These are phyloP conservation scores for Dreissena rostriformis DNA, from an alignment of 1,140 invertebrate genomes.

Conservation along the genomic window DNA sequence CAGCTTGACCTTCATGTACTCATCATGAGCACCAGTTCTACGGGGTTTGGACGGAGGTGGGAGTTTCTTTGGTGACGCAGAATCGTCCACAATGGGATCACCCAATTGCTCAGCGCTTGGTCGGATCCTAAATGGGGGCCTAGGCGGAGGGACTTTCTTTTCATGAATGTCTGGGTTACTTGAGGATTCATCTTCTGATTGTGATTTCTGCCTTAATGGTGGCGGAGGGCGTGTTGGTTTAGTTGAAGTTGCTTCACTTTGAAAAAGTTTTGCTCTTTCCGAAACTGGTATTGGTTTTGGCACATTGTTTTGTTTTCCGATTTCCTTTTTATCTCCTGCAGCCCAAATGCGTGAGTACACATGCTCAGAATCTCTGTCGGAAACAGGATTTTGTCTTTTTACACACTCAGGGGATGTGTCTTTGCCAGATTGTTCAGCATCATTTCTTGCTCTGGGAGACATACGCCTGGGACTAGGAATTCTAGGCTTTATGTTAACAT, in stretches of 20 bases:
- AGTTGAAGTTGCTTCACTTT: slow-evolving; percentile 23
- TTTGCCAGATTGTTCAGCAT: no score
- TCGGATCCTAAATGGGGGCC: slow-evolving; percentile 19
- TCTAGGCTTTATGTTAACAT: neutral
- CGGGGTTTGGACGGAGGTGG: slow-evolving; percentile 62
- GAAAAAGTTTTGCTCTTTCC: slow-evolving; percentile 64
- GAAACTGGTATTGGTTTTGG: slow-evolving; percentile 48
- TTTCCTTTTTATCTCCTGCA: slow-evolving; percentile 12
- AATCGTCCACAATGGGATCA: neutral
- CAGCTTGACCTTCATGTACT: slow-evolving; percentile 58
- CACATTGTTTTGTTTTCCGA: neutral
- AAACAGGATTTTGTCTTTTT: neutral
- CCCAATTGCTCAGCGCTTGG: slow-evolving; percentile 7
- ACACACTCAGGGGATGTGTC: slow-evolving; percentile 24
- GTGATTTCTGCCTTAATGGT: slow-evolving; percentile 58
- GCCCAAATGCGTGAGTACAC: slow-evolving; percentile 43
- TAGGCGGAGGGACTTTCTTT: slow-evolving; percentile 11
- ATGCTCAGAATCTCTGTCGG: slow-evolving; percentile 1
- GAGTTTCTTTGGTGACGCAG: slow-evolving; percentile 13
- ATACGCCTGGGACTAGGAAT: neutral
- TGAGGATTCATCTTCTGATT: neutral
- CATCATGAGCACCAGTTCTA: slow-evolving; percentile 65
- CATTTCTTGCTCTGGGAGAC: neutral
- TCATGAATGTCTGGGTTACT: slow-evolving; percentile 14
- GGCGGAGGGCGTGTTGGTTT: slow-evolving; percentile 53